Percentiles rank a stretch among this genome's conserved stretches.
Evolutionary conservation across 2,113 vertebrate genomes (phyloP).

Genomic region (Microtus montanus): DNA sequence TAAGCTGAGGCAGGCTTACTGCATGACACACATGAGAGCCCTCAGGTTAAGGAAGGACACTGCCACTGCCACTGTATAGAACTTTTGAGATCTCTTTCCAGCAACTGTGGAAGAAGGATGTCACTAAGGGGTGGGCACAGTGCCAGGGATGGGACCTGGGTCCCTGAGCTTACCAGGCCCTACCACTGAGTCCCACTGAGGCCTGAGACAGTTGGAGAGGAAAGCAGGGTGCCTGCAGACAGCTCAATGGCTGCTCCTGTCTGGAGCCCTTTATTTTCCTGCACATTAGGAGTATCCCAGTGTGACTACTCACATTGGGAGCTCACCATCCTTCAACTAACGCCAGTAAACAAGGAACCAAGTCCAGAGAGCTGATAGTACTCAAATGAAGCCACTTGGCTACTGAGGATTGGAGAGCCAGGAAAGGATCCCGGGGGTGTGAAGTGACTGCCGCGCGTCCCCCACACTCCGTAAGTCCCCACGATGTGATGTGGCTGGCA

Average conservation of each 20-base stretch:
- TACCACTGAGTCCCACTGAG: background rate
- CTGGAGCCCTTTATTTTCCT: background rate
- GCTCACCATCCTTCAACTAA: too few species aligned
- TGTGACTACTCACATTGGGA: background rate
- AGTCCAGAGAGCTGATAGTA: background rate
- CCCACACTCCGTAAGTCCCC: accelerated
- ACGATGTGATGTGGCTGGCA: background rate
- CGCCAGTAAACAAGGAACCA: background rate
- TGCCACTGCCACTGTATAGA: background rate
- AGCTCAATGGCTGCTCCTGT: accelerated
- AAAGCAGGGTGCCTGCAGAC: accelerated
- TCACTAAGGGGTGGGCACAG: too few species aligned
- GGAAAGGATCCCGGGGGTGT: background rate
- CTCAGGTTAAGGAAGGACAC: accelerated
- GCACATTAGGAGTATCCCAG: background rate
- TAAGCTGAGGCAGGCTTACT: too few species aligned
- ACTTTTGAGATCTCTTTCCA: background rate
- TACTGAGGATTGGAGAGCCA: background rate
- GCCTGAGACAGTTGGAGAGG: too few species aligned
- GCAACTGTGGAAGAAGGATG: background rate
- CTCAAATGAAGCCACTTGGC: background rate
- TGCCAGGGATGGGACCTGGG: background rate
- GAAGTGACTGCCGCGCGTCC: background rate
- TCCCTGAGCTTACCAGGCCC: background rate
- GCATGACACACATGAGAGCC: background rate